Evolutionary conservation across 2,113 vertebrate species (phyloP), one percentile per base, ranked within the genome.

Genomic region (Anarrhichthys ocellatus): DNA sequence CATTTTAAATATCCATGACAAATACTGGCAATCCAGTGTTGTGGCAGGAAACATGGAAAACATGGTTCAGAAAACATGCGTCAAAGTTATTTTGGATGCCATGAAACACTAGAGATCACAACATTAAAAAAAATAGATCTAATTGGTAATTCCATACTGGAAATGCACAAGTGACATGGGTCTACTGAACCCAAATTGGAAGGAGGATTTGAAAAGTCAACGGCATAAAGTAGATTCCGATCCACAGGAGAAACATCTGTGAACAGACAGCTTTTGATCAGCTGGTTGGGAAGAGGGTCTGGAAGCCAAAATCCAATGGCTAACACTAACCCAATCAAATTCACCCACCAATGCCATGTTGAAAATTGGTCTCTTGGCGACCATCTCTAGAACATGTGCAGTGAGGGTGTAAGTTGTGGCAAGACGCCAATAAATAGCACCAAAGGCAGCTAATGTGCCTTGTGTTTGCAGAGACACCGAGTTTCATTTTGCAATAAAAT

Each of bases 1-100:
- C 32, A 64, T 59, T 71, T 83, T 32, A 65, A 64, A 79, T 2
- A 61, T 46, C 62, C 56, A 40, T 18, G 44, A 74, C 36, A 82
- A 69, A 86, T 6, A 22, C 50, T 27, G 7, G 15, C 40, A 61
- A 61, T 40, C 40, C 4, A 15, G 24, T 6, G 54, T 58, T 27
- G n/a, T 56, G 54, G 54, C 54, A 2, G 4, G 40, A 40, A 58
- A 59, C 32, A 59, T 50, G 6, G n/a, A 34, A 64, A 70, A 24
- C 20, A 34, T 24, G 20, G 11, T 50, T 50, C 46, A 4, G 34
- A 38, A 63, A 76, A 13, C 38, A 58, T 14, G 6, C 3, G 17
- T 70, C 22, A 34, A 73, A 50, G 13, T 76, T 48, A 18, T 38
- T 40, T 72, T n/a, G 4, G 15, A 75, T 63, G 27, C 22, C 1